Percentiles rank a stretch among this genome's conserved stretches.
Conservation (phyloP, 1,140 invertebrate species). For the Mylabris phalerata region DNA sequence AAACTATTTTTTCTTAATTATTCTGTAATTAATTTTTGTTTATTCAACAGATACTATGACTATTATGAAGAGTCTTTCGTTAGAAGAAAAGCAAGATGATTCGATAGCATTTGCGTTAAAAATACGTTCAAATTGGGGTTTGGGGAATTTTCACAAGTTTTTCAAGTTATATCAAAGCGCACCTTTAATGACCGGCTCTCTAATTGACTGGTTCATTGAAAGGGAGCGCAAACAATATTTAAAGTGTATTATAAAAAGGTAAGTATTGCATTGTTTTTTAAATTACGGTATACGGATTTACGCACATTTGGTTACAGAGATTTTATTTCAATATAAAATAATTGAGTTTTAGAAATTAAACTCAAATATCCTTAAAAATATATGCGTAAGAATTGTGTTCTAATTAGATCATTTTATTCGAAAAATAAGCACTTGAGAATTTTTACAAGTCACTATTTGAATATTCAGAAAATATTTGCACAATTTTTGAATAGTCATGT, state of each 20-base stretch:
- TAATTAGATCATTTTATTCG: too few species aligned
- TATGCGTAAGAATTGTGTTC: too few species aligned
- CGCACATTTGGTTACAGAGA: background rate
- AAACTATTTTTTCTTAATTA: constrained; percentile 34
- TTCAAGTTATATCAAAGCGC: constrained; percentile 82
- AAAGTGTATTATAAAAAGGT: constrained; percentile 93
- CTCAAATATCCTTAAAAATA: background rate
- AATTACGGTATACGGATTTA: background rate
- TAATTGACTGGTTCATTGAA: constrained; percentile 96
- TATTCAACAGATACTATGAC: constrained; percentile 81
- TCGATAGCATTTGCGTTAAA: constrained; percentile 82
- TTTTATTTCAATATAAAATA: constrained; percentile 17
- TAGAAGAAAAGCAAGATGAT: constrained; percentile 72
- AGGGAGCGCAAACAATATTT: constrained; percentile 85
- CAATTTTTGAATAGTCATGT: background rate
- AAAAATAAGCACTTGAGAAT: too few species aligned
- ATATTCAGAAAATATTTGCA: background rate
- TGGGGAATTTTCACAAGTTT: constrained; percentile 85
- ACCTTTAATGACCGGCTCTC: constrained; percentile 91
- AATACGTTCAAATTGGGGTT: constrained; percentile 83
- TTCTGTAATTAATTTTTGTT: constrained; percentile 1
- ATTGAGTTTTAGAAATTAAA: constrained; percentile 5
- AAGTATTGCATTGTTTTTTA: constrained; percentile 51
- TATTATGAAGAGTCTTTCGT: constrained; percentile 71
- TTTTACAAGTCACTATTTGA: too few species aligned